A percentile compares a stretch with the other conserved stretches of the same genome.
Conservation (phyloP, 2,888 invertebrate species). For the Papilio protenor region DNA sequence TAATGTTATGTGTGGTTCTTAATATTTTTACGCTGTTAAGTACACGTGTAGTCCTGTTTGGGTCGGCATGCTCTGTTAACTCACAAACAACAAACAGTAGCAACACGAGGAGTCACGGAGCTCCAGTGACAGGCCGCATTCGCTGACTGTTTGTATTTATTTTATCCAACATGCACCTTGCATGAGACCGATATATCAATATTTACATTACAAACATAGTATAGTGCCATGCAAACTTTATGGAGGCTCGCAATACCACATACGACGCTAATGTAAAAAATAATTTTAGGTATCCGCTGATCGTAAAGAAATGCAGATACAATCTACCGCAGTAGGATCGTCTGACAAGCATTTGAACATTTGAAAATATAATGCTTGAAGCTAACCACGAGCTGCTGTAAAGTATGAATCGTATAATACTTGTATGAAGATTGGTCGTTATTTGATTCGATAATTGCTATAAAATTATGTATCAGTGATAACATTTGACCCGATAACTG, state of each 20-base stretch:
- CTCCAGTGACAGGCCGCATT: slow-evolving; percentile 16
- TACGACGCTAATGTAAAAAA: not conserved
- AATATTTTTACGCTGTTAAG: slow-evolving; percentile 50
- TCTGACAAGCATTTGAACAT: no score
- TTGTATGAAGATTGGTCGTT: not conserved
- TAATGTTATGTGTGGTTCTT: slow-evolving; percentile 26
- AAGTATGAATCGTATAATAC: slow-evolving; percentile 5
- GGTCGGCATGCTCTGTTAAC: slow-evolving; percentile 40
- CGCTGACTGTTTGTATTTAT: slow-evolving; percentile 9
- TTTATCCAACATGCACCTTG: slow-evolving; percentile 1
- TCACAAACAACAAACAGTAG: slow-evolving; percentile 26
- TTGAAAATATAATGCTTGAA: not conserved
- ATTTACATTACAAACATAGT: slow-evolving; percentile 3
- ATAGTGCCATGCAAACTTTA: not conserved
- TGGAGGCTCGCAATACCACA: not conserved
- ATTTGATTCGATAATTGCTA: not conserved
- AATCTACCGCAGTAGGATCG: no score
- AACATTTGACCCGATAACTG: not conserved
- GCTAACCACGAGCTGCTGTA: not conserved
- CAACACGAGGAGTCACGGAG: slow-evolving; percentile 28
- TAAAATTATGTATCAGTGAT: not conserved
- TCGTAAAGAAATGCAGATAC: no score
- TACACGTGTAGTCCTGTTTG: slow-evolving; percentile 41
- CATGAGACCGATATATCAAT: slow-evolving; percentile 4
- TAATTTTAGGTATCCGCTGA: not conserved